Base-by-base conservation (phyloP, 2,797 vertebrate species). In the Semotilus atromaculatus region DNA sequence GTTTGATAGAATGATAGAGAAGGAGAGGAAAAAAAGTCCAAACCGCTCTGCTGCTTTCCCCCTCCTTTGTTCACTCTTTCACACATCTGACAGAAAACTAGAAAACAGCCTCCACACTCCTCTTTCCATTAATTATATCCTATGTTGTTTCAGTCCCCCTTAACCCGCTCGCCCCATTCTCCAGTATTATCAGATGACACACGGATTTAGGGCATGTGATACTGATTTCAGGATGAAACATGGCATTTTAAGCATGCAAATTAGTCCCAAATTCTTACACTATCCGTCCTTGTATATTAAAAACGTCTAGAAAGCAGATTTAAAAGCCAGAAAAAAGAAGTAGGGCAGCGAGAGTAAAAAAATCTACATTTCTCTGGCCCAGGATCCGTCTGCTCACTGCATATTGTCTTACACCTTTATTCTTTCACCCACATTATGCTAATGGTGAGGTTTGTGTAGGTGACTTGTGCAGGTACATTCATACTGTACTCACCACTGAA, bases 61-160 rank as follows among this genome's bases (percentile, higher is more conserved):
- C 94, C 93, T 94, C 93, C 93, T 92, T 93, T 93, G 93, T 93
- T 92, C 90, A 92, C 51, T n/a, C 86, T 90, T 80, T 82, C 71
- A 87, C 75, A 87, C 90, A 89, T 93, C 88, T 92, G 89, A 93
- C 89, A 92, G 88, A 94, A 93, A 94, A 92, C 91, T 66, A 94
- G 91, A 95, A 76, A 89, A 80, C 85, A 80, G 89, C 89, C 89
- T 91, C 91, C 84, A 66, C 68, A 91, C 91, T 92, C 92, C 92
- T 91, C 75, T 86, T 86, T 84, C 81, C 84, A 75, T 86, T 55
- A 75, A 86, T 76, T 75, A 18, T 68, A 84, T 72, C 85, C 84
- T 76, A 53, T 66, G 74, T 79, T 81, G 81, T 67, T 81, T 60
- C n/a, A 8, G 29, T 21, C 19, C 60, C 40, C 45, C 6, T 71